phyloP scores from a whole-genome alignment of 2,797 vertebrate genomes.

The Hydrolagus colliei region DNA sequence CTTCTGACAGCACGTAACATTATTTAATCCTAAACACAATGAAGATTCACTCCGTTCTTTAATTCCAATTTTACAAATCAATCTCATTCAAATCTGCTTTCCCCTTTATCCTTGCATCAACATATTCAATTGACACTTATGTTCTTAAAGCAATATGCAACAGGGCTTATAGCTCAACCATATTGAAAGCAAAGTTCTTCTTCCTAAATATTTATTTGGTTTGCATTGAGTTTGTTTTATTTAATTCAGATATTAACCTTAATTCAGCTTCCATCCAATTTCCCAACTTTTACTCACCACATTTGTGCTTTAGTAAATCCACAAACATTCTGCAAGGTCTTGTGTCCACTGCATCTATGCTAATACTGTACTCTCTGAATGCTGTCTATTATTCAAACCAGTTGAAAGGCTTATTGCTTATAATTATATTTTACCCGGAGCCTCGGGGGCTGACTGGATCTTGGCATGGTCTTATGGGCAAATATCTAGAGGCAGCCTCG shows the following conservation, averaged over 20 bases:
- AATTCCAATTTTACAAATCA: no score
- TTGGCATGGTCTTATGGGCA: constrained; percentile 70
- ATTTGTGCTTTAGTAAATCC: constrained; percentile 5
- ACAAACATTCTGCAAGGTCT: constrained; percentile 50
- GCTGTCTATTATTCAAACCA: constrained; percentile 81
- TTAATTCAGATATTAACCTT: background rate
- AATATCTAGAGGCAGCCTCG: constrained; percentile 60
- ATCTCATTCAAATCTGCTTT: no score
- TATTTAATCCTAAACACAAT: no score
- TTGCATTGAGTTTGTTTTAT: constrained; percentile 7
- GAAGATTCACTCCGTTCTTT: no score
- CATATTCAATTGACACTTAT: no score
- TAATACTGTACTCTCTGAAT: constrained; percentile 78
- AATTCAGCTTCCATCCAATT: constrained; percentile 45
- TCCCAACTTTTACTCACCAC: constrained; percentile 66
- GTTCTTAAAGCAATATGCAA: no score
- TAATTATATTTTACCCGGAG: constrained; percentile 83
- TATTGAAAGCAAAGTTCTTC: background rate
- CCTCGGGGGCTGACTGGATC: constrained; percentile 67
- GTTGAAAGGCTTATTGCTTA: constrained; percentile 79
- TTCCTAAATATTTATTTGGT: background rate
- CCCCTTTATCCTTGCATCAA: no score
- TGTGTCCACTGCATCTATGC: constrained; percentile 71
- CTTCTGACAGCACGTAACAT: no score
- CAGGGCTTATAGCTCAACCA: no score